Base-by-base conservation (phyloP, 2,113 vertebrate genomes). In the Leucoraja erinaceus region DNA sequence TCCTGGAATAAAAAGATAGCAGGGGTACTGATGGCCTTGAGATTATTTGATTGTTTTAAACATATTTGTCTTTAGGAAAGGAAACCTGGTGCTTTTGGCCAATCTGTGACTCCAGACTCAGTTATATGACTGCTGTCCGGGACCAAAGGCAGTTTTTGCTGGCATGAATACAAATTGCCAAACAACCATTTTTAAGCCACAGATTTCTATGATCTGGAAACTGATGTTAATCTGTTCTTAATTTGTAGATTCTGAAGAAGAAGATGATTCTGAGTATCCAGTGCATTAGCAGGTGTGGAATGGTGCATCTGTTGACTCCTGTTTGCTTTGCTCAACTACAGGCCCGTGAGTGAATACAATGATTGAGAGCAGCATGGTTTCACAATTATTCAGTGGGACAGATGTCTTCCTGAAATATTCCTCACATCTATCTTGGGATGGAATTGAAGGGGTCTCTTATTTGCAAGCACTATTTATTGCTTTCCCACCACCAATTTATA, bases 161-260 rank as follows among this genome's bases (percentile, higher is more conserved):
- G 18, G 70, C 1, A 72, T 72, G 70, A 72, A 22, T 72, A 22
- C 70, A 20, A 20, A 22, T 22, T 16, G 70, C 16, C 70, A 18
- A 20, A 72, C 14, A 20, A 20, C 66, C 18, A 72, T 72, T 72
- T 22, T 20, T 72, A 22, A 22, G 70, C 1, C 70, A 72, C 18
- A 20, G 14, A 20, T 20, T 72, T 20, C 70, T 72, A 22, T 72
- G 70, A 90, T 90, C 86, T 68, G 66, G 68, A 91, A 31, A 5
- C 70, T 91, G 33, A 54, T 33, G 10, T 70, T 90, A 47, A 91
- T 28, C 22, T 54, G 18, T 72, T 59, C 54, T 91, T 72, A 72
- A 72, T 72, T 91, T 91, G 18, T 91, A 91, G 90, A 38, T 91
- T 91, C 90, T 91, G 90, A 91, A 47, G 90, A 91, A 20, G 90